Conservation (phyloP, 1,140 invertebrate species). For the Ceratina japonica region DNA sequence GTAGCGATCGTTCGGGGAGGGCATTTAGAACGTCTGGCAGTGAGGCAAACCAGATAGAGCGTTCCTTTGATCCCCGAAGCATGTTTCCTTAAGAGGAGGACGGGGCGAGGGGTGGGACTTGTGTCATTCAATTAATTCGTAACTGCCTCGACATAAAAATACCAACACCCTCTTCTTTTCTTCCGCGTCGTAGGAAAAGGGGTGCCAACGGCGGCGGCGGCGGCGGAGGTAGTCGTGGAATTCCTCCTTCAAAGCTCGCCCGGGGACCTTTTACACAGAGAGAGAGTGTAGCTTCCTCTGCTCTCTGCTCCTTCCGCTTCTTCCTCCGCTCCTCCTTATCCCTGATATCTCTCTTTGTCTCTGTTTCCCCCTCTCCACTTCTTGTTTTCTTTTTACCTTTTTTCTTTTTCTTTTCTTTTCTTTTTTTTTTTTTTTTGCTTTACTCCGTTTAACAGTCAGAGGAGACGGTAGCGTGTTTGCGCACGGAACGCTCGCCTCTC, state of each 20-base stretch:
- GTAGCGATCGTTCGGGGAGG: too few species aligned
- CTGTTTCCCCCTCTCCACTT: neutral
- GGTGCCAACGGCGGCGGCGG: neutral
- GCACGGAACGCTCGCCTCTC: slow-evolving; percentile 16
- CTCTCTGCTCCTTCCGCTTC: slow-evolving; percentile 17
- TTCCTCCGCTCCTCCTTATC: neutral
- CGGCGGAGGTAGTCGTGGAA: slow-evolving; percentile 34
- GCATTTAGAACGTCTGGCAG: slow-evolving; percentile 49
- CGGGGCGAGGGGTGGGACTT: slow-evolving; percentile 43
- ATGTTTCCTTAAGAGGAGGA: slow-evolving; percentile 22
- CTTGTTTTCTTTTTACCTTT: neutral
- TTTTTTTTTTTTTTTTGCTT: too few species aligned
- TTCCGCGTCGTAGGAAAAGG: slow-evolving; percentile 21
- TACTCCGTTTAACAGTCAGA: slow-evolving; percentile 18
- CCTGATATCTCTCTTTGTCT: neutral
- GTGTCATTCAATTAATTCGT: slow-evolving; percentile 73
- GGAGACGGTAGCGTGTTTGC: slow-evolving; percentile 16
- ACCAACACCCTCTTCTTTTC: slow-evolving; percentile 40
- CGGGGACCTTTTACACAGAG: neutral
- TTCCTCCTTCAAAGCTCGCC: slow-evolving; percentile 32
- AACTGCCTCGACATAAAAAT: slow-evolving; percentile 60
- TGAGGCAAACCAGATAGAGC: slow-evolving; percentile 29
- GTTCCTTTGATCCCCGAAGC: slow-evolving; percentile 60
- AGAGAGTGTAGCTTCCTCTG: slow-evolving; percentile 18
- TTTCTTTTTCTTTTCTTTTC: neutral